Evolutionary conservation across 2,797 vertebrate species (phyloP).

Genomic region (Etheostoma perlongum): DNA sequence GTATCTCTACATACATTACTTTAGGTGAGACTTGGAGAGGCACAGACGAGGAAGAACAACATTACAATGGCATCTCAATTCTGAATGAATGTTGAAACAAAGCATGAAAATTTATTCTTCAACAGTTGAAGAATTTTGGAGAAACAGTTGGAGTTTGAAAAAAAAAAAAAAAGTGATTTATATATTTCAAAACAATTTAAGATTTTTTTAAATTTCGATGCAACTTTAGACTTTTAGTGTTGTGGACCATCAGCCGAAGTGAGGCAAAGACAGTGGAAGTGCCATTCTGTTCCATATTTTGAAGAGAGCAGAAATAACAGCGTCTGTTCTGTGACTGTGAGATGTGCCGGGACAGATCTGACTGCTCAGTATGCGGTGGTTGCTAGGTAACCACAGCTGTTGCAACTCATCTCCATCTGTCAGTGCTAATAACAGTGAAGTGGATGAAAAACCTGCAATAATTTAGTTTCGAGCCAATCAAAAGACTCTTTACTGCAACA

Average conservation of each 20-base stretch:
- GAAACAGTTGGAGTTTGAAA: too few relatives aligned
- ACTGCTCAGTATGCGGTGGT: constrained; percentile 32
- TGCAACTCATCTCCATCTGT: constrained; percentile 65
- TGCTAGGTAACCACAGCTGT: constrained; percentile 61
- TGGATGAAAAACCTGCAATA: constrained; percentile 35
- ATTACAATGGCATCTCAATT: background rate
- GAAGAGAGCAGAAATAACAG: constrained; percentile 23
- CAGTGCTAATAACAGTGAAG: constrained; percentile 43
- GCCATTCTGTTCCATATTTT: constrained; percentile 8
- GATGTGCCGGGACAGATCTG: constrained; percentile 27
- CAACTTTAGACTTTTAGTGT: background rate
- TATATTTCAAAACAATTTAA: background rate
- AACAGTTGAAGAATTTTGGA: too few relatives aligned
- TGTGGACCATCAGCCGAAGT: background rate
- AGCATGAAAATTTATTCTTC: background rate
- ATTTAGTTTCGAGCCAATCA: constrained; percentile 10
- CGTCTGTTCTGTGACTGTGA: constrained; percentile 29
- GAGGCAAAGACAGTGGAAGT: background rate
- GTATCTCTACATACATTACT: background rate
- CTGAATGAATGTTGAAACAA: background rate
- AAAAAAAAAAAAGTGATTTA: too few relatives aligned
- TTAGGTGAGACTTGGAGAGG: background rate
- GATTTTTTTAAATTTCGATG: background rate
- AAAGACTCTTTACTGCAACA: constrained; percentile 28
- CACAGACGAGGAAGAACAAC: background rate